A percentile compares a stretch with the other conserved stretches of the same genome.
Conservation (phyloP, 2,113 vertebrate genomes). For the Malurus alboscapulatus region DNA sequence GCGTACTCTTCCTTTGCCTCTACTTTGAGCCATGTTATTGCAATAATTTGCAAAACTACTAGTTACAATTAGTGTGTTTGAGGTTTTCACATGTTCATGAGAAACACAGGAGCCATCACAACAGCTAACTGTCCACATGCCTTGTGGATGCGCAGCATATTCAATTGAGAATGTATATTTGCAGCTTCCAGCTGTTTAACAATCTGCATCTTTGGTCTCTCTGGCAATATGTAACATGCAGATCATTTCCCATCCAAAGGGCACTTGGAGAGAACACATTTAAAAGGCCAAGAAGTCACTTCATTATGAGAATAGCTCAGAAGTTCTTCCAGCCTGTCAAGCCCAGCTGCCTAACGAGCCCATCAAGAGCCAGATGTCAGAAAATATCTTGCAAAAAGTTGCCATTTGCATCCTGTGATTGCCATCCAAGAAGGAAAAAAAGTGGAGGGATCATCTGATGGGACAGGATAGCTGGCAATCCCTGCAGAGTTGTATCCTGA, state of each 20-base stretch:
- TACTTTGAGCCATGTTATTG: not conserved
- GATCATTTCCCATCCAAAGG: not conserved
- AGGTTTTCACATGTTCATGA: not conserved
- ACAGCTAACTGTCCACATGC: not conserved
- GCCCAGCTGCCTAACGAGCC: not conserved
- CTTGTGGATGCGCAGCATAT: not conserved
- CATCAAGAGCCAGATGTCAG: not conserved
- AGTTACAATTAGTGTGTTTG: rapidly evolving
- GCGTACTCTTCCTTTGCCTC: not conserved
- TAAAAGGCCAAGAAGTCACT: not conserved
- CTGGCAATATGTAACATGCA: not conserved
- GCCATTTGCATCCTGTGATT: not conserved
- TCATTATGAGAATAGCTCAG: not conserved
- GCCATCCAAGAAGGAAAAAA: not conserved
- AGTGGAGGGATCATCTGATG: not conserved
- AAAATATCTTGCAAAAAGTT: not conserved
- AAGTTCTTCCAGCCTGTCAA: not conserved
- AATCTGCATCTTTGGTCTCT: not conserved
- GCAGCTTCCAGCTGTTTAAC: not conserved
- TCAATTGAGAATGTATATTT: rapidly evolving
- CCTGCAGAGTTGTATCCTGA: not conserved
- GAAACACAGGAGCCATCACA: not conserved
- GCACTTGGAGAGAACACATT: not conserved
- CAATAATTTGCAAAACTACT: not conserved
- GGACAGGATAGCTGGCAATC: not conserved